phyloP scores from a whole-genome alignment of 2,797 vertebrate genomes.

The Neomorphus geoffroyi region DNA sequence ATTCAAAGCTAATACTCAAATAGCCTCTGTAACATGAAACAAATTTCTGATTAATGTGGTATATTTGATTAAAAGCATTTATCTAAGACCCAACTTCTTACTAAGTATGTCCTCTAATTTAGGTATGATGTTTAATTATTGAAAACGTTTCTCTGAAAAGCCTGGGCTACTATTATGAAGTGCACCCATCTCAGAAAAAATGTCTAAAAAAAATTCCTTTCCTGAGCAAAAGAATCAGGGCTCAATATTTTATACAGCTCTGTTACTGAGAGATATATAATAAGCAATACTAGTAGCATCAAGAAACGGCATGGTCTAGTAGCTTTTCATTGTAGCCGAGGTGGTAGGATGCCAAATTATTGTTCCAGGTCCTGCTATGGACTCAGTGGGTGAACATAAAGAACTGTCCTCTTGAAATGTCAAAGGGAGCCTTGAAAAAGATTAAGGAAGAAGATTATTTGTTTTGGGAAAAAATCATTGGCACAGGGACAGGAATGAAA shows the following conservation, averaged over 20 bases:
- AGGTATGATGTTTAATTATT: neutral
- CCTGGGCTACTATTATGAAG: neutral
- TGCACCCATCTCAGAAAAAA: neutral
- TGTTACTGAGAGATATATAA: neutral
- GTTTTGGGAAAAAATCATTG: neutral
- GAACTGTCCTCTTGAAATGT: neutral
- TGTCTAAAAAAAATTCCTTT: neutral
- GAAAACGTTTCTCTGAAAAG: neutral
- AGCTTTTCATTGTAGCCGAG: neutral
- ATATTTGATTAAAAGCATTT: neutral
- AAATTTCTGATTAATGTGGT: neutral
- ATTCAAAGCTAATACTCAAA: neutral
- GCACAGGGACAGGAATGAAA: neutral
- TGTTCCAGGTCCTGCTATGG: neutral
- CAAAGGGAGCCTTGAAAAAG: neutral
- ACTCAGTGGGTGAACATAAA: neutral
- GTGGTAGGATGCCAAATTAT: neutral
- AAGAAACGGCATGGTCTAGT: neutral
- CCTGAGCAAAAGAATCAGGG: neutral
- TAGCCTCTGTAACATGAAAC: neutral
- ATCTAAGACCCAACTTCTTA: neutral
- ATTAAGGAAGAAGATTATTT: neutral
- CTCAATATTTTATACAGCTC: neutral
- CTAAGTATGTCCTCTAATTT: neutral
- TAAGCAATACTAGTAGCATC: neutral